Evolutionary conservation across 2,888 invertebrate genomes (phyloP), one percentile per base, ranked within the genome.

Genomic region (Eurois occulta): DNA sequence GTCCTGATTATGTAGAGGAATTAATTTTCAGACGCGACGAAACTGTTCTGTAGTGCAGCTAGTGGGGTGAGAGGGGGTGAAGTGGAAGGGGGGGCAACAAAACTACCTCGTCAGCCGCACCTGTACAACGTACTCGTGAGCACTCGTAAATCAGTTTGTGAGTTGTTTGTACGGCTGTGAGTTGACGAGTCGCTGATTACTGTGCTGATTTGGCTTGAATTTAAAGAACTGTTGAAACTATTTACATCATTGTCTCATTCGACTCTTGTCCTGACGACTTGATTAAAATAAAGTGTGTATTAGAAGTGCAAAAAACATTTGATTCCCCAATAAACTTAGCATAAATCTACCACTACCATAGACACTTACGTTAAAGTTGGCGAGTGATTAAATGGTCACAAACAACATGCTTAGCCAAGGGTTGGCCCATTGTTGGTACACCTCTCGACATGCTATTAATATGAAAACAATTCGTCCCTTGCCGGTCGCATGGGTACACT

Each of bases 1-100:
- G 92, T 96, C 95, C 93, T 96, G 96, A 97, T 97, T 97, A 96
- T 94, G 96, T 96, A 95, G 96, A 96, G 95, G 95, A 97, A 96
- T 97, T 97, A 97, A 97, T 97, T 96, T 96, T 94, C 95, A 95
- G 95, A 92, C 95, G 95, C 96, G 95, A 95, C 95, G 95, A 95
- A 95, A 95, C 96, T 94, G 93, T 91, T 92, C 93, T 92, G 94
- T 93, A 92, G 93, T 92, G 92, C 87, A 88, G 89, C 86, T 86
- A 88, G 89, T 81, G 85, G 87, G 78, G 82, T 52, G 72, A 43
- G 75, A 76, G 80, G 78, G 84, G 84, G 85, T 65, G 41, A 16
- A 41, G 86, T 83, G 84, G 69, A 85, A 84, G 77, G 81, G 86
- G 83, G 80, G 93, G 94, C 93, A 93, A 94, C 94, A 94, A 95